Base-by-base conservation (phyloP, 2,113 vertebrate species). In the Axis porcinus region DNA sequence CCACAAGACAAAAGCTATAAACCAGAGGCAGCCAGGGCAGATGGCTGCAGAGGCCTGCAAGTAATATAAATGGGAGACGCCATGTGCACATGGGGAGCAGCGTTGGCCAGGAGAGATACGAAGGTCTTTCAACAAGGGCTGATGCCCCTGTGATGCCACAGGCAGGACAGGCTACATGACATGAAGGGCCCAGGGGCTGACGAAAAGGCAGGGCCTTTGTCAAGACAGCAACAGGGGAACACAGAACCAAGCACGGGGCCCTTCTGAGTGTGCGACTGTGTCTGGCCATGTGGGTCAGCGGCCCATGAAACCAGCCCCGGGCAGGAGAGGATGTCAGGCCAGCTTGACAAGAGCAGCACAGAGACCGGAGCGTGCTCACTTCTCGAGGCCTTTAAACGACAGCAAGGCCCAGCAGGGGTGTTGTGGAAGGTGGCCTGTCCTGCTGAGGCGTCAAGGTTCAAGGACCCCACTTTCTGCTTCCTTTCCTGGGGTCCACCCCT, bases 251-350 rank as follows among this genome's bases (percentile, higher is more conserved):
- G 28, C 6, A 33, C 1, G 7, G 11, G 23, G 3, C 5, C 28
- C 16, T 90, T 70, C 15, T 43, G 6, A 47, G 23, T 6, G 3
- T 0, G 3, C 17, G 1, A 52, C 2, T 2, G 23, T 17, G 0
- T 21, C 16, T 43, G 23, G 28, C 60, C 47, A 28, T 17, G 7
- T 25, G 47, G 45, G 47, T 5, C 3, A 0, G 21, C 45, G 40
- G 15, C 8, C 27, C 13, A 7, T 12, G 64, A 85, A 86, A 5
- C 14, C 8, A 9, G 23, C 23, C 28, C 7, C 0, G 4, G 15
- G 28, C 36, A 82, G 21, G 7, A 43, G 28, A 17, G 40, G 28
- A 87, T 27, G 13, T 7, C 45, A 19, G 64, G 0, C 45, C 33
- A 43, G 12, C 27, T 2, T 15, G 17, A n/a, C 33, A 55, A 23